Evolutionary conservation across 2,888 invertebrate genomes (phyloP).

Genomic region (Drosophila imparisetae): DNA sequence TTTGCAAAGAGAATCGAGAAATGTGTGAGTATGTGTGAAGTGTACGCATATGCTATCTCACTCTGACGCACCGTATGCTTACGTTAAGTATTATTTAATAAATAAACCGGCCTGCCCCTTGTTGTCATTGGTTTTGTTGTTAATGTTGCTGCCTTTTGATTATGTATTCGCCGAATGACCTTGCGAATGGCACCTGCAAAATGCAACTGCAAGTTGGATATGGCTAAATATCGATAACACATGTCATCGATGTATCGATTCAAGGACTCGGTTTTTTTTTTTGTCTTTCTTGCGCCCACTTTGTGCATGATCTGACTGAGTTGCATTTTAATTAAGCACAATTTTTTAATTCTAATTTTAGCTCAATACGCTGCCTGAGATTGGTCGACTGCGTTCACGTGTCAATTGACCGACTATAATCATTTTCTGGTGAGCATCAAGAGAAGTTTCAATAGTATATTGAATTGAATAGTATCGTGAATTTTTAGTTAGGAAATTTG

Average conservation of each 20-base stretch:
- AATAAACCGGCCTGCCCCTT: slow-evolving; percentile 43
- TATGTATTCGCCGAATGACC: slow-evolving; percentile 40
- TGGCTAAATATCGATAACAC: slow-evolving; percentile 32
- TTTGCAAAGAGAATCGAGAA: slow-evolving; percentile 44
- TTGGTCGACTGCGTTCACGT: slow-evolving; percentile 42
- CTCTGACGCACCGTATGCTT: slow-evolving; percentile 35
- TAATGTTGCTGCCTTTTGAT: slow-evolving; percentile 33
- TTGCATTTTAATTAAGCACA: not conserved
- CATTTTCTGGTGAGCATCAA: slow-evolving; percentile 38
- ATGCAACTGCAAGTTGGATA: slow-evolving; percentile 1
- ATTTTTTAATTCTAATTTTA: slow-evolving; percentile 17
- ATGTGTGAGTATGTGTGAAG: slow-evolving; percentile 19
- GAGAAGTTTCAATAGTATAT: not conserved
- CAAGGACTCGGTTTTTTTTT: slow-evolving; percentile 5
- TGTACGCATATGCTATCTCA: slow-evolving; percentile 35
- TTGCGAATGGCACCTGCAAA: slow-evolving; percentile 48
- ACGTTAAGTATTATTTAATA: slow-evolving; percentile 57
- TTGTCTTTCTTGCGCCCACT: not conserved
- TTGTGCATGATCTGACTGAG: not conserved
- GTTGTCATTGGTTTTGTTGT: slow-evolving; percentile 29
- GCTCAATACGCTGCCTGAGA: slow-evolving; percentile 11
- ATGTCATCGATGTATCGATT: slow-evolving; percentile 29
- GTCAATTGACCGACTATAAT: slow-evolving; percentile 49
- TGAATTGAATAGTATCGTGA: not conserved
- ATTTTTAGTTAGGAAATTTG: not conserved